Conservation (phyloP, 2,888 invertebrate species). For the Arge pagana region DNA sequence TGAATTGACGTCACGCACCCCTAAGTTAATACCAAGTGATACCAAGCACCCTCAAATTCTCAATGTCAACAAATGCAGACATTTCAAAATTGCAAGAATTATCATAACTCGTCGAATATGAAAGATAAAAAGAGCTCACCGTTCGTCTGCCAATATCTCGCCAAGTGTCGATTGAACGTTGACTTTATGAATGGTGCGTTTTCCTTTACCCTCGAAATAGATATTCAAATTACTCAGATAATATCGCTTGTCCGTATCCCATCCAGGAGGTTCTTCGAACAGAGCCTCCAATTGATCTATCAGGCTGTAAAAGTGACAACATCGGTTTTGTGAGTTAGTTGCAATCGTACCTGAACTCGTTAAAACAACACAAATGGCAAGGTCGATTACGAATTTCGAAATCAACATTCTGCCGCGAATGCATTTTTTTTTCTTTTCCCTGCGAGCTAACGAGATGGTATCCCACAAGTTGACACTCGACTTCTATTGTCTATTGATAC, state of each 20-base stretch:
- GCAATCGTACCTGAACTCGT: neutral
- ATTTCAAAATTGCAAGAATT: no score
- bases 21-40: no score
- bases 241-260: constrained; percentile 74
- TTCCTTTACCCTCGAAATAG: constrained; percentile 74
- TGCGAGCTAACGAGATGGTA: no score
- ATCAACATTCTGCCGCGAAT: no score
- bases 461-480: no score
- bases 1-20: no score
- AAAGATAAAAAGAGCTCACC: constrained; percentile 51
- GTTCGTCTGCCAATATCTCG: constrained; percentile 65
- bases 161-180: constrained; percentile 63
- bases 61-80: no score
- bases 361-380: neutral
- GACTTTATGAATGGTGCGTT: constrained; percentile 65
- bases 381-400: neutral
- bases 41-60: no score
- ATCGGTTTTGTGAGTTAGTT: neutral
- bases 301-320: constrained; percentile 59
- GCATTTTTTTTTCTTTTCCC: no score
- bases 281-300: constrained; percentile 67
- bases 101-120: neutral
- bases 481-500: no score
- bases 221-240: constrained; percentile 65
- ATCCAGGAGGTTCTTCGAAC: constrained; percentile 71